phyloP scores from a whole-genome alignment of 1,140 invertebrate species.

The Scylla paramamosain region DNA sequence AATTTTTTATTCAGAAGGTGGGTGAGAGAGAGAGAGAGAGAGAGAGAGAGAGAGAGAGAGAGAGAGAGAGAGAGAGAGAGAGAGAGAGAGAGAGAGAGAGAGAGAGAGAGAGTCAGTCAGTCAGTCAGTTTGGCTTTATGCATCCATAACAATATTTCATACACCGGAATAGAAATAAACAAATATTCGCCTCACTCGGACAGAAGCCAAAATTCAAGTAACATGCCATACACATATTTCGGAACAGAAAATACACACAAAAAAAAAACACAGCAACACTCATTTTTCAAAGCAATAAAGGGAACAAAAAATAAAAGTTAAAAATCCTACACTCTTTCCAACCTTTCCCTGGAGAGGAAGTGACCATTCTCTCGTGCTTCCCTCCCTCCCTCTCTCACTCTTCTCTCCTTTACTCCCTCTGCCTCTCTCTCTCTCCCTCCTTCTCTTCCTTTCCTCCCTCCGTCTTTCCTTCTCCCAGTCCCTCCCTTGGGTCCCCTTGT shows the following conservation, averaged over 20 bases:
- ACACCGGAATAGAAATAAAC: too few species aligned
- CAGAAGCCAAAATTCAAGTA: neutral
- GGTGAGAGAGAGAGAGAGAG: too few species aligned
- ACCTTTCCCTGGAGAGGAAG: neutral
- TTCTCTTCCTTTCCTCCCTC: neutral
- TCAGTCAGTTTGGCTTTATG: too few species aligned
- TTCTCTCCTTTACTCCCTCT: neutral
- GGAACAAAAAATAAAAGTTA: neutral
- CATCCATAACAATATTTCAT: too few species aligned
- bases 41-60: too few species aligned
- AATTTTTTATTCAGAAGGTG: neutral
- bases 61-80: too few species aligned
- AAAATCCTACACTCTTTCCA: conserved; percentile 13
- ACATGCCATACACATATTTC: neutral
- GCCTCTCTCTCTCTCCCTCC: neutral
- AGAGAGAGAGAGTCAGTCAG: neutral
- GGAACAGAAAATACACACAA: neutral
- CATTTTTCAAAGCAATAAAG: conserved; percentile 16
- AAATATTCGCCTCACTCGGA: too few species aligned
- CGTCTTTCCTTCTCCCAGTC: neutral
- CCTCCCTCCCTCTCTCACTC: neutral
- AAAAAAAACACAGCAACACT: neutral
- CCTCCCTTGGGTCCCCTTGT: neutral
- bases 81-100: neutral
- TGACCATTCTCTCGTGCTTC: neutral